Percentiles rank a stretch among this genome's conserved stretches.
These are phyloP conservation scores for Neoscelio sp. DNA, from an alignment of 2,888 invertebrate species.

Conservation along the genomic window DNA sequence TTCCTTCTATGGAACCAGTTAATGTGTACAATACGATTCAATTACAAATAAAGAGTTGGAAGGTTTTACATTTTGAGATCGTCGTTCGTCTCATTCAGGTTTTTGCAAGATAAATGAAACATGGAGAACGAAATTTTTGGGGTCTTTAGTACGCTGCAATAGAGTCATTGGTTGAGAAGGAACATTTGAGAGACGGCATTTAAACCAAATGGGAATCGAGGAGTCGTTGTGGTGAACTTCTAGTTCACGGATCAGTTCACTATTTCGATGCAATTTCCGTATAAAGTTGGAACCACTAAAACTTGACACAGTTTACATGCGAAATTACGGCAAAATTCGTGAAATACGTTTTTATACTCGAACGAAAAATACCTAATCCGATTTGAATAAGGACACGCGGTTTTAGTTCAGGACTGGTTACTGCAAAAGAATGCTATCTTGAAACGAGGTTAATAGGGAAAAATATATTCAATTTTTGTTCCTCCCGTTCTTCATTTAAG, in stretches of 20 bases:
- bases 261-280: slow-evolving; percentile 39
- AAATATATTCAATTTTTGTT: no score
- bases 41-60: no score
- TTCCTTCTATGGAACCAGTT: not conserved
- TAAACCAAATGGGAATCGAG: slow-evolving; percentile 45
- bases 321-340: not conserved
- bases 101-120: not conserved
- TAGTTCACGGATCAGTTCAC: slow-evolving; percentile 35
- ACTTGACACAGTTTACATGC: slow-evolving; percentile 33
- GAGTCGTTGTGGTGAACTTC: slow-evolving; percentile 44
- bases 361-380: no score
- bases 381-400: no score
- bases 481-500: no score
- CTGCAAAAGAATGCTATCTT: no score
- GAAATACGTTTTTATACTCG: not conserved
- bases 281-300: slow-evolving; percentile 33
- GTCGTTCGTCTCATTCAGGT: not conserved
- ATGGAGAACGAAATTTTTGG: not conserved
- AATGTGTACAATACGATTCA: not conserved
- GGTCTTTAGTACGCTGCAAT: slow-evolving; percentile 2
- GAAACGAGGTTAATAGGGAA: no score
- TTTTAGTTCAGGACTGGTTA: no score
- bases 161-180: slow-evolving; percentile 6
- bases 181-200: slow-evolving; percentile 35
- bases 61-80: not conserved